Percentiles rank a stretch among this genome's conserved stretches.
These are phyloP conservation scores for Hemichromis elongatus DNA, from an alignment of 2,113 vertebrate species.

Conservation along the genomic window DNA sequence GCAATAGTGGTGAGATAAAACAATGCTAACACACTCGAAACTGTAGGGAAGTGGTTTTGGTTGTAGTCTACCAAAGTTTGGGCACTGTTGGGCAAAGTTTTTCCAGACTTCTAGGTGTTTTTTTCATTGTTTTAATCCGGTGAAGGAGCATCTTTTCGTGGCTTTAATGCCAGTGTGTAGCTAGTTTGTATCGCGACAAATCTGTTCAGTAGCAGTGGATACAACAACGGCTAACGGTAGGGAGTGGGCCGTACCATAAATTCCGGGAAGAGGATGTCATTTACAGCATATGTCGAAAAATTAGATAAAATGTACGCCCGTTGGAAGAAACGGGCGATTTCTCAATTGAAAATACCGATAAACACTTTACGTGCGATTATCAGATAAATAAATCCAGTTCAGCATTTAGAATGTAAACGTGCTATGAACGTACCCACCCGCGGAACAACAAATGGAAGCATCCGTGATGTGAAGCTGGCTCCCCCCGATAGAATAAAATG, in stretches of 20 bases:
- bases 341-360: accelerated
- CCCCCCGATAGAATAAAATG: conserved; percentile 55
- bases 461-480: conserved; percentile 38
- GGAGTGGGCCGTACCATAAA: conserved; percentile 66
- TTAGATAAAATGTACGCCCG: not conserved
- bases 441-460: not conserved
- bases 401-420: not conserved
- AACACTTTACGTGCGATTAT: accelerated
- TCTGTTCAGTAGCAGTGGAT: conserved; percentile 60
- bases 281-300: not conserved
- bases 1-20: conserved; percentile 53
- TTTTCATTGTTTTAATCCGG: conserved; percentile 47
- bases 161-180: conserved; percentile 16
- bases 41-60: conserved; percentile 29
- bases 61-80: conserved; percentile 51
- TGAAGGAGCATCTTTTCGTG: conserved; percentile 60
- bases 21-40: conserved; percentile 59
- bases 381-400: not conserved
- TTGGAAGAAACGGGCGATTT: not conserved
- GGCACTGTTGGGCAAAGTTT: conserved; percentile 54
- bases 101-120: conserved; percentile 25
- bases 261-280: not conserved
- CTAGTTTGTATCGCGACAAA: conserved; percentile 54
- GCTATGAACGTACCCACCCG: not conserved
- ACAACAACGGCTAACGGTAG: conserved; percentile 69